Evolutionary conservation across 2,888 invertebrate species (phyloP).

Genomic region (Brenthis daphne): DNA sequence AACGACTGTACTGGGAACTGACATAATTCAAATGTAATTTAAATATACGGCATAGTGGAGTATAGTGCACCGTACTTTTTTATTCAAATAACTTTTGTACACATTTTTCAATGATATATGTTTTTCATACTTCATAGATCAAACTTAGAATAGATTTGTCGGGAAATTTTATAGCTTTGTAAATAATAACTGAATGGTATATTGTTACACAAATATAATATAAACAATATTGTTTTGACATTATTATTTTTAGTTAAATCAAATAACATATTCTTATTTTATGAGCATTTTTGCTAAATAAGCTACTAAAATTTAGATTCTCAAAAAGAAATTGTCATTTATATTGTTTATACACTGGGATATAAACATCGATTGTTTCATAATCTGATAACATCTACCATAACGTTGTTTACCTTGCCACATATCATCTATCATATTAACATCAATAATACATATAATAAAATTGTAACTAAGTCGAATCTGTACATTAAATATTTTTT

Average conservation of each 20-base stretch:
- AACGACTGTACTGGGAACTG: conserved; percentile 16
- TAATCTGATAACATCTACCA: not conserved
- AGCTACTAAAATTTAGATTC: no score
- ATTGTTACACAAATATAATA: no score
- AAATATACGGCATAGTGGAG: conserved; percentile 12
- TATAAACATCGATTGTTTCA: no score
- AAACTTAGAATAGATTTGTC: not conserved
- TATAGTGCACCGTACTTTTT: not conserved
- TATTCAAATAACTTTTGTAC: conserved; percentile 6
- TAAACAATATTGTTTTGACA: no score
- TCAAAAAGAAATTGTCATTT: no score
- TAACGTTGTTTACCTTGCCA: not conserved
- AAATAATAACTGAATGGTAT: no score
- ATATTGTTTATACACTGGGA: not conserved
- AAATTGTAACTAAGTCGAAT: no score
- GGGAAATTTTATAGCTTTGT: not conserved
- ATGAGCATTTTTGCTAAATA: no score
- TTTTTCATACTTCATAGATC: conserved; percentile 4
- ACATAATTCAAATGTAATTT: conserved; percentile 23
- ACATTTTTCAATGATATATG: conserved; percentile 1
- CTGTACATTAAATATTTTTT: no score
- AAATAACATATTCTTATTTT: no score
- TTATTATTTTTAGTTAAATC: no score
- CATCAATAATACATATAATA: no score
- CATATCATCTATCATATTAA: not conserved